Conservation (phyloP, 2,888 invertebrate species). For the Mimumesa dahlbomi region DNA sequence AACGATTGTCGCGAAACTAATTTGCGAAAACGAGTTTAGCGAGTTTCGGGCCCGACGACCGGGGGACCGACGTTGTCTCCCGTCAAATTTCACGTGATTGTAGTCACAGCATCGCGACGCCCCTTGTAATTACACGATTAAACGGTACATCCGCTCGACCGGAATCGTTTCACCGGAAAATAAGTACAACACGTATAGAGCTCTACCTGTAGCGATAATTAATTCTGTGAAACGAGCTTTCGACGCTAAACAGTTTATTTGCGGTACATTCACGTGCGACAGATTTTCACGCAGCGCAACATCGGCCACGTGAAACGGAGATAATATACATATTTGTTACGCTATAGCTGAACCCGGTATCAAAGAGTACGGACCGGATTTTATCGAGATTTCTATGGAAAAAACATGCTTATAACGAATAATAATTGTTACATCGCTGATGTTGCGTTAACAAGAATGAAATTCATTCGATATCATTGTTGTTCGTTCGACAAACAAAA, state of each 20-base stretch:
- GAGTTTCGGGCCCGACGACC: no score
- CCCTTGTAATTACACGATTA: background rate
- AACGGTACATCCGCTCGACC: background rate
- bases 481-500: no score
- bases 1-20: conserved; percentile 9
- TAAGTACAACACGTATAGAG: background rate
- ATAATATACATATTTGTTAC: background rate
- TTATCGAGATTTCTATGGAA: no score
- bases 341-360: no score
- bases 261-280: background rate
- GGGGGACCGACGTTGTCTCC: no score
- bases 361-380: no score
- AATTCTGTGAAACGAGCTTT: background rate
- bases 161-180: background rate
- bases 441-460: no score
- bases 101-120: background rate
- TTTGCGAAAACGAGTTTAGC: no score
- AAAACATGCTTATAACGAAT: no score
- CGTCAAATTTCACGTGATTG: no score
- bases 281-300: background rate
- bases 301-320: background rate
- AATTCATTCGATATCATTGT: no score
- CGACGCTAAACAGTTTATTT: background rate
- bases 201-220: background rate
- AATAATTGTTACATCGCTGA: no score